Base-by-base conservation (phyloP, 2,888 invertebrate genomes). In the Chloroclysta siterata region DNA sequence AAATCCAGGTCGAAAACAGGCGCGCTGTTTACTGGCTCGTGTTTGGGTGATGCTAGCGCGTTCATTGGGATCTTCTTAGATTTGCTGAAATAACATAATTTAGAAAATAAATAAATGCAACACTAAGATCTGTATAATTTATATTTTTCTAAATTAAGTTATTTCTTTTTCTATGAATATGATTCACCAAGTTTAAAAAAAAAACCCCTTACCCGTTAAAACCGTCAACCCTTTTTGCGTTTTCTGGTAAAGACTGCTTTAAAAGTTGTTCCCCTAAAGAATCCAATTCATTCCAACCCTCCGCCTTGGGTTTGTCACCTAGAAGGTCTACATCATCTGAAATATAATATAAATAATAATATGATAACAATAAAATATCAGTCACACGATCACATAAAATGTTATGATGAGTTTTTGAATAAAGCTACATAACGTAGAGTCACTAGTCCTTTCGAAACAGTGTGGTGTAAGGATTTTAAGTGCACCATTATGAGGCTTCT, bases 261-360 rank as follows among this genome's bases (percentile, higher is more conserved):
- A 98, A 90, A 53, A 98, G 90, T 75, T 95, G 94, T 82, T 97
- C 96, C 41, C 97, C 96, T n/a, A 98, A 89, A 36, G 95, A 94
- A 84, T 98, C 97, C 67, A 97, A 84, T 77, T 96, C 96, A 77
- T 96, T 95, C 82, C 97, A 90, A 8, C 95, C 96, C 75, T 90
- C 91, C 1, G 70, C 71, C 75, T 86, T 88, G 58, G 75, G 57
- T 69, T 86, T 88, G 7, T 84, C 84, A 13, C 77, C 80, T 69
- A 87, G 66, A 14, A 87, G 73, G 65, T 86, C 88, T n/a, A 82
- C 80, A 69, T 90, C 89, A 52, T 86, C 90, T 90, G 73, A 5
- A 77, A 83, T 44, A 14, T 44, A 14, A 29, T 17, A 14, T 36
- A n/a, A n/a, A 33, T 22, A 13, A 22, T 22, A 36, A 57, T 64